Conservation (phyloP, 2,888 invertebrate species). For the Frankliniella intonsa region DNA sequence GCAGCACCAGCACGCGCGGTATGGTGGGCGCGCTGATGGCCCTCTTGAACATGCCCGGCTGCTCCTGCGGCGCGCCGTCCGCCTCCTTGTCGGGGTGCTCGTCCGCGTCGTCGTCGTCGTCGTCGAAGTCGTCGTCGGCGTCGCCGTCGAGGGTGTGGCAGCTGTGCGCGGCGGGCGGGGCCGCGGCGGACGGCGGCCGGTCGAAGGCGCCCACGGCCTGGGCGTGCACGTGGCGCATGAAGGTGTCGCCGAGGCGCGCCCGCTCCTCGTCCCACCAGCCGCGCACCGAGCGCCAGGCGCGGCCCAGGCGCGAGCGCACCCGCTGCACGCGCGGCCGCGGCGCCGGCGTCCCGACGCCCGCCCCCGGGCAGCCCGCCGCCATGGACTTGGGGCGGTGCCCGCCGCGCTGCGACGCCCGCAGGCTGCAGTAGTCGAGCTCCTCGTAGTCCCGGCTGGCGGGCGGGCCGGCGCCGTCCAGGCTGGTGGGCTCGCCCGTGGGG, state of each 20-base stretch:
- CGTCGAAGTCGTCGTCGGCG: conserved; percentile 5
- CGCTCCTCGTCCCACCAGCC: conserved; percentile 40
- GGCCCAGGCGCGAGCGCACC: conserved; percentile 35
- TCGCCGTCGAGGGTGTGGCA: conserved; percentile 3
- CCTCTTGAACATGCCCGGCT: not conserved
- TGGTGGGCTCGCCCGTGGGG: not conserved
- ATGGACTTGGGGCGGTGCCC: not conserved
- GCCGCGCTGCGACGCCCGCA: conserved; percentile 16
- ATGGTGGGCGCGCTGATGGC: conserved; percentile 20
- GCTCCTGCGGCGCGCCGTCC: not conserved
- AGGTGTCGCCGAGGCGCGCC: conserved; percentile 35
- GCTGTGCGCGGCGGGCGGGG: not conserved
- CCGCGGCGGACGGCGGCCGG: not conserved
- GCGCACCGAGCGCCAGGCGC: conserved; percentile 38
- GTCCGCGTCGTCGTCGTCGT: not conserved
- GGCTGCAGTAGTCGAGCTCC: conserved; percentile 9
- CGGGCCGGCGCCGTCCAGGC: not conserved
- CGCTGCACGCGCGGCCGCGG: not conserved
- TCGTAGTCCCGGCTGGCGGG: not conserved
- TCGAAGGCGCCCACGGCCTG: conserved; percentile 35
- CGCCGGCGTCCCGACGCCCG: not conserved
- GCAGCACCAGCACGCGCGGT: not conserved
- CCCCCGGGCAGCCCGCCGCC: not conserved
- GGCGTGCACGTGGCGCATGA: conserved; percentile 37
- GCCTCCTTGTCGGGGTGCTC: not conserved